Evolutionary conservation across 1,140 invertebrate genomes (phyloP).

Genomic region (Eurytemora carolleeae): DNA sequence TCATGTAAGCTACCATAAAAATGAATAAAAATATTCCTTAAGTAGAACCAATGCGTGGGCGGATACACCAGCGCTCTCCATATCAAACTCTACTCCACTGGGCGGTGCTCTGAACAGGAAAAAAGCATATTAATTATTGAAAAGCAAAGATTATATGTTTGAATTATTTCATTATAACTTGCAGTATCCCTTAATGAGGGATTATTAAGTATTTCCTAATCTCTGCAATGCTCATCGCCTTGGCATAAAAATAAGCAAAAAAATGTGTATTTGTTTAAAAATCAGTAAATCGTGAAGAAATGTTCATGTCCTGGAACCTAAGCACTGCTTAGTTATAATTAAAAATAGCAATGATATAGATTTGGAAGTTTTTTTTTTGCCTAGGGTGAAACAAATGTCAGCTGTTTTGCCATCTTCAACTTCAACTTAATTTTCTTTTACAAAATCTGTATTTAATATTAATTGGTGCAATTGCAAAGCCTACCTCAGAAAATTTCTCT

Average conservation of each 20-base stretch:
- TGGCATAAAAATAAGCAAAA: background rate
- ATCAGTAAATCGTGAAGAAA: background rate
- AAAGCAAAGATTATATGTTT: background rate
- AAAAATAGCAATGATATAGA: too few species aligned
- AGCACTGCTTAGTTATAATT: too few species aligned
- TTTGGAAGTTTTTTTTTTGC: too few species aligned
- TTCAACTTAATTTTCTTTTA: background rate
- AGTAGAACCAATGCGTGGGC: background rate
- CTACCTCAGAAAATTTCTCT: background rate
- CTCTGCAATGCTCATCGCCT: background rate
- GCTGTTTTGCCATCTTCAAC: background rate
- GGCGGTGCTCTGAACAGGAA: constrained; percentile 55
- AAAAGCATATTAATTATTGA: background rate
- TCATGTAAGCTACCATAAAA: constrained; percentile 18
- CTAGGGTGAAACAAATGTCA: background rate
- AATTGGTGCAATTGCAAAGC: background rate
- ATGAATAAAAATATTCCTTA: background rate
- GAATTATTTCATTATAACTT: background rate
- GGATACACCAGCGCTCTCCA: constrained; percentile 60
- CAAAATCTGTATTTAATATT: background rate
- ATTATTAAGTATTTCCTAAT: background rate
- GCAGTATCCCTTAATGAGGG: background rate
- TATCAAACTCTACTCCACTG: constrained; percentile 78
- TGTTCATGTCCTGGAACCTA: too few species aligned
- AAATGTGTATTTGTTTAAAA: background rate